Evolutionary conservation across 2,888 invertebrate species (phyloP), one percentile per base, ranked within the genome.

Genomic region (Sycophila texana): DNA sequence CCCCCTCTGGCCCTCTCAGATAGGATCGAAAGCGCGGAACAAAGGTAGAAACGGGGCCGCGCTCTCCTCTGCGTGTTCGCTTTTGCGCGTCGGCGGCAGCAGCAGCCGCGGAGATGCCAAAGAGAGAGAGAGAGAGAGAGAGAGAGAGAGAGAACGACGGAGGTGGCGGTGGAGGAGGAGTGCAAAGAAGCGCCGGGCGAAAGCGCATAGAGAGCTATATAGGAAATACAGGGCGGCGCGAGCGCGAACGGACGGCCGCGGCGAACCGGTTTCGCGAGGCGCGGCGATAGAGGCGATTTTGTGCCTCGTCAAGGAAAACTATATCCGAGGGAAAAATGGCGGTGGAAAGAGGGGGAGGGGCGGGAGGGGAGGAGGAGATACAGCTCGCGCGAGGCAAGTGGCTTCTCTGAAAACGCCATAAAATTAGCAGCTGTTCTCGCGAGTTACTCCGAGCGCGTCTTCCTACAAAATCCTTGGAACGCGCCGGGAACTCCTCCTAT

Each of bases 11-110:
- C 49, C 61, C 70, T 47, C 5, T 20, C 51, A 72, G 39, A 71
- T 75, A 70, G 63, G 30, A 77, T 75, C 73, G 68, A 84, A 83
- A 83, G 18, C 84, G 81, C 83, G 18, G 66, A 66, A 76, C 76
- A 76, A 76, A 76, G 76, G 76, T 76, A 70, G 55, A 76, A 76
- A 68, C 53, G 1, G 20, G 39, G 63, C 61, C 22, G 30, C 26
- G 30, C 26, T 16, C 18, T 16, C 2, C 39, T 63, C 30, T 47
- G 18, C 63, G 63, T 39, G 39, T 39, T 61, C 30, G 39, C 39
- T 61, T 18, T 18, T 47, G n/a, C 18, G 39, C 18, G 18, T 16
- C 39, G 18, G 63, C 63, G 18, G 5, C 61, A 26, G 61, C 30
- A 0, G n/a, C n/a, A 26, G 61, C 30, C 1, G n/a, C n/a, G 1